Evolutionary conservation across 92 coral and sea anemone species (phyloP).

Genomic region (Umimayanthus chanpuru): DNA sequence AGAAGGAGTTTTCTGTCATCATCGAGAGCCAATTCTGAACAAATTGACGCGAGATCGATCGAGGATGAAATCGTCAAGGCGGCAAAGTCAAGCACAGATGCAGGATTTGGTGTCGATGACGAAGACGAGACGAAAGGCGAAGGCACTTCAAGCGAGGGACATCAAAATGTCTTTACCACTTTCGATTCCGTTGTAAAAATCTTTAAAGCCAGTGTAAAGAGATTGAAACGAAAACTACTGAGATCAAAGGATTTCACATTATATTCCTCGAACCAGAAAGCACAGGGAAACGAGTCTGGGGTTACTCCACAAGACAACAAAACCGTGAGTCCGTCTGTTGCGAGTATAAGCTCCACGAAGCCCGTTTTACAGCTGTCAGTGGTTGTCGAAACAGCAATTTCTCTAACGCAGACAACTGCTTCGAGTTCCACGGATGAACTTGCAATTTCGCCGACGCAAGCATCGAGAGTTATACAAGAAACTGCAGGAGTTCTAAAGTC

Average conservation of each 20-base stretch:
- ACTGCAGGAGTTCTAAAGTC: constrained; percentile 9
- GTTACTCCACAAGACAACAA: constrained; percentile 12
- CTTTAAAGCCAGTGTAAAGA: constrained; percentile 25
- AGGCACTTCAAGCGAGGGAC: constrained; percentile 29
- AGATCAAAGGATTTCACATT: neutral
- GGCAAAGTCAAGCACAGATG: constrained; percentile 10
- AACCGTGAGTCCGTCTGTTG: neutral
- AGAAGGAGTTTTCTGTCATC: constrained; percentile 19
- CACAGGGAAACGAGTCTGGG: neutral
- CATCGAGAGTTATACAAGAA: constrained; percentile 5
- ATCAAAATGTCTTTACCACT: neutral
- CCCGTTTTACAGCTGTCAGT: neutral
- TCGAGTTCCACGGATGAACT: constrained; percentile 6
- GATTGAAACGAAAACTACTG: constrained; percentile 4
- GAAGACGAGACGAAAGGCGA: constrained; percentile 25
- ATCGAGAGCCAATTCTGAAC: constrained; percentile 1
- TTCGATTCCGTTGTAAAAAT: constrained; percentile 4
- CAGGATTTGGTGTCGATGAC: constrained; percentile 31
- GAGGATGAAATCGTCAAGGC: constrained; percentile 8
- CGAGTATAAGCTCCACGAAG: neutral
- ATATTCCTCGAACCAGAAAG: constrained; percentile 4
- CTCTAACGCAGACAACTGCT: neutral
- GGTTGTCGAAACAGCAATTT: neutral
- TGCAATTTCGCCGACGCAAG: constrained; percentile 10
- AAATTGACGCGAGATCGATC: neutral